These are phyloP conservation scores for Pampus argenteus DNA, from an alignment of 2,797 vertebrate genomes.

Conservation along the genomic window DNA sequence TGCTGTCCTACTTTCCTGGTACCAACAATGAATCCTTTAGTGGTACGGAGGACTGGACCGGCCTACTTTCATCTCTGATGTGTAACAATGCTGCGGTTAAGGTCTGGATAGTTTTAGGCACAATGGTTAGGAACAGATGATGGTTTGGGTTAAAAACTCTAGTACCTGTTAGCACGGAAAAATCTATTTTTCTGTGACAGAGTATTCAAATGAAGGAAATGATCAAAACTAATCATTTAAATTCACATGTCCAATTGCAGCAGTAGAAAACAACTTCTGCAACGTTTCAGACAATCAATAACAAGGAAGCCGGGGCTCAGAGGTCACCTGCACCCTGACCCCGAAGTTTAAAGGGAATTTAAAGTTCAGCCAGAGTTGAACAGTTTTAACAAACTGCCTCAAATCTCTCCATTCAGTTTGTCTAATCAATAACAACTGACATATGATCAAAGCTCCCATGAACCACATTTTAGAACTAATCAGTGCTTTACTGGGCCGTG, in stretches of 20 bases:
- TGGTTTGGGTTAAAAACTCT: too few species aligned
- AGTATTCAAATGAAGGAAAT: too few species aligned
- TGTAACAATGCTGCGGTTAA: too few species aligned
- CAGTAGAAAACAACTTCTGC: neutral
- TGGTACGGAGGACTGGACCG: too few species aligned
- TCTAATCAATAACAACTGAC: constrained; percentile 5
- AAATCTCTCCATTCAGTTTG: constrained; percentile 7
- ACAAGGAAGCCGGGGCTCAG: constrained; percentile 19
- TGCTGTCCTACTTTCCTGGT: too few species aligned
- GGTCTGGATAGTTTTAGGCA: too few species aligned
- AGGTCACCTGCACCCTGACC: constrained; percentile 40
- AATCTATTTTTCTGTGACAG: too few species aligned
- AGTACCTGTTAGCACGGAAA: too few species aligned
- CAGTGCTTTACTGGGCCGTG: neutral
- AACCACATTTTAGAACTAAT: neutral
- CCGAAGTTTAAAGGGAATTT: constrained; percentile 42
- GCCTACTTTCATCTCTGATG: too few species aligned
- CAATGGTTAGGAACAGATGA: too few species aligned
- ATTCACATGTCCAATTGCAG: neutral
- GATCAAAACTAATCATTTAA: neutral
- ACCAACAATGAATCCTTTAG: too few species aligned
- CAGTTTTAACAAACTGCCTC: constrained; percentile 24
- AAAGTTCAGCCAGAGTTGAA: constrained; percentile 43
- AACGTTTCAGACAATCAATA: constrained; percentile 1
- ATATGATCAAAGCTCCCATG: neutral